Percentiles rank a stretch among this genome's conserved stretches.
phyloP scores from a whole-genome alignment of 23 tunicate genomes.

The Styela clava region DNA sequence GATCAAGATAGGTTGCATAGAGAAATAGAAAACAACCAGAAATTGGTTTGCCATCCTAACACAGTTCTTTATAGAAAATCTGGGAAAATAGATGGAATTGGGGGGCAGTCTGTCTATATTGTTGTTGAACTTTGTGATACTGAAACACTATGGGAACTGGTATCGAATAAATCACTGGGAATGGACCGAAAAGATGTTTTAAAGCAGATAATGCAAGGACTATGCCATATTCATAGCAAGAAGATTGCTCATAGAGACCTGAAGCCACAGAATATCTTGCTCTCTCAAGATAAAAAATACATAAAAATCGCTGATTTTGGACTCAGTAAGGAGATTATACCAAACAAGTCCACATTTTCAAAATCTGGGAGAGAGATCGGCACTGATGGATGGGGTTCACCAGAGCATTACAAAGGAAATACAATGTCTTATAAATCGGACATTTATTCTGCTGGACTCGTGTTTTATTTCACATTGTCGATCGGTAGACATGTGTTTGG shows the following conservation, averaged over 20 bases:
- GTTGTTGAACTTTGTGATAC: background rate
- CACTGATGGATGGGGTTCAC: constrained; percentile 10
- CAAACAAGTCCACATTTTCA: background rate
- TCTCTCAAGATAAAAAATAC: background rate
- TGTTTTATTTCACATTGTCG: constrained; percentile 4
- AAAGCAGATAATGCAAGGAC: background rate
- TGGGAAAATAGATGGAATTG: background rate
- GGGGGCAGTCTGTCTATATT: background rate
- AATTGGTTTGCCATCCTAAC: background rate
- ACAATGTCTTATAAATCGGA: background rate
- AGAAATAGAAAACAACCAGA: background rate
- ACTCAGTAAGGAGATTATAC: background rate
- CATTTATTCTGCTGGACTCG: constrained; percentile 5
- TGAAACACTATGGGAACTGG: background rate
- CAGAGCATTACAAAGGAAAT: background rate
- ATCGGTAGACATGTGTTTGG: background rate
- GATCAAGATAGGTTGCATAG: background rate
- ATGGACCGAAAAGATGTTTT: background rate
- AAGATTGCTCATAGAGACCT: background rate
- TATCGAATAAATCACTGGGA: background rate
- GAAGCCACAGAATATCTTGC: constrained; percentile 3
- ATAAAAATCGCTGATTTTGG: constrained; percentile 10
- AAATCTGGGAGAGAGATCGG: background rate
- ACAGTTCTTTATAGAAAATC: background rate
- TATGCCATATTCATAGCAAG: background rate